Evolutionary conservation across 23 tunicate genomes (phyloP), one percentile per base, ranked within the genome.

Genomic region (Phallusia fumigata): DNA sequence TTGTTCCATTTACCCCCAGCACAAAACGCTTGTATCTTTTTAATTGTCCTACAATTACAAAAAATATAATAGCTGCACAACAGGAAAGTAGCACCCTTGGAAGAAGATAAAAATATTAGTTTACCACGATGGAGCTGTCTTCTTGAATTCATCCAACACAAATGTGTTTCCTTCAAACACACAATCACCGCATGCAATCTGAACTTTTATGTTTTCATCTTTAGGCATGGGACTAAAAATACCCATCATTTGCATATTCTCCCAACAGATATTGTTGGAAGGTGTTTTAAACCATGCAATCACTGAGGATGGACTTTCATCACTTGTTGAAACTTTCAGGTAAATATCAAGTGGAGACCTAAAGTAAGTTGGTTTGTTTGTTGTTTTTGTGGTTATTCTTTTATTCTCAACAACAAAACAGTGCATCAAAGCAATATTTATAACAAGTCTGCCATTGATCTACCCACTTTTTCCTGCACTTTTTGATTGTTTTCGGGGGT

Each of bases 271-370:
- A 16, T 24, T 58, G 26, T 24, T 58, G 13, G 15, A 16, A 21
- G 69, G 69, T 21, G 69, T 58, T 58, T 58, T 58, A 13, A 58
- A 58, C 69, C 69, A 58, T 21, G 69, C 69, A 58, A 58, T 58
- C 28, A 24, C 69, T 58, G 69, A 58, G 13, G 28, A 21, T 58
- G 26, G 26, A 6, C 13, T 58, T 58, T 58, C 69, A 6, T 40
- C 10, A 10, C 28, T 21, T 13, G 16, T 21, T 21, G 69, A 58
- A 58, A 58, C 69, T 58, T 58, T 58, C 28, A 58, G 69, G 69
- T 58, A 58, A 8, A 58, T 13, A 24, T 58, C 28, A 58, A 58
- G 69, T 58, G 69, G 69, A 8, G 16, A 6, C 13, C 69, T 58
- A n/a, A n/a, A n/a, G 28, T 16, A 58, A 58, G 69, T 40, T 40